A percentile compares a stretch with the other conserved stretches of the same genome.
These are phyloP conservation scores for Andinoacara biseriatus DNA, from an alignment of 2,113 vertebrate genomes.

Conservation along the genomic window DNA sequence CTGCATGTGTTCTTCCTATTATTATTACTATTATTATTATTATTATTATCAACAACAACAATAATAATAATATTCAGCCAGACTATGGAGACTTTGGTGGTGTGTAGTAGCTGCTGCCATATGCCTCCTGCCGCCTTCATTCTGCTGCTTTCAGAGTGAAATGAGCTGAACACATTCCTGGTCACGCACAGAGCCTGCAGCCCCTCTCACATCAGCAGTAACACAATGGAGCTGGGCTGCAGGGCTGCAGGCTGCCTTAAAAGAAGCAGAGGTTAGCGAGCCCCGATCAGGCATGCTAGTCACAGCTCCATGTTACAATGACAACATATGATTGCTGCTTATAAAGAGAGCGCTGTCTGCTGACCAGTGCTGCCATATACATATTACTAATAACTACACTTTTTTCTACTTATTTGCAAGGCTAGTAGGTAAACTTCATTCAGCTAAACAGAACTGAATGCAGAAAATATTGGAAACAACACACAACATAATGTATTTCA, in stretches of 20 bases:
- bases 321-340: no score
- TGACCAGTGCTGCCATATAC: rapidly evolving
- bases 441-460: no score
- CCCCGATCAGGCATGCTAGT: background rate
- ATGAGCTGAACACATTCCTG: slow-evolving; percentile 72
- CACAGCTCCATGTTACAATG: background rate
- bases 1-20: background rate
- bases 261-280: background rate
- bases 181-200: slow-evolving; percentile 65
- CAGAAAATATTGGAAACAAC: background rate
- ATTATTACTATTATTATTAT: background rate
- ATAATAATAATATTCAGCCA: slow-evolving; percentile 5
- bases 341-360: background rate
- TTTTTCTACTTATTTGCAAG: background rate
- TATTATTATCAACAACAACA: no score
- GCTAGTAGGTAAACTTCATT: no score
- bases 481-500: no score
- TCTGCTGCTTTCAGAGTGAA: slow-evolving; percentile 55
- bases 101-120: slow-evolving; percentile 28
- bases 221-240: slow-evolving; percentile 38
- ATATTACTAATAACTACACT: no score
- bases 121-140: slow-evolving; percentile 61
- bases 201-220: slow-evolving; percentile 42
- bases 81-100: slow-evolving; percentile 6
- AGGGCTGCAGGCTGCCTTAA: background rate